Evolutionary conservation across 1,140 invertebrate genomes (phyloP).

Genomic region (Macrosteles quadrilineatus): DNA sequence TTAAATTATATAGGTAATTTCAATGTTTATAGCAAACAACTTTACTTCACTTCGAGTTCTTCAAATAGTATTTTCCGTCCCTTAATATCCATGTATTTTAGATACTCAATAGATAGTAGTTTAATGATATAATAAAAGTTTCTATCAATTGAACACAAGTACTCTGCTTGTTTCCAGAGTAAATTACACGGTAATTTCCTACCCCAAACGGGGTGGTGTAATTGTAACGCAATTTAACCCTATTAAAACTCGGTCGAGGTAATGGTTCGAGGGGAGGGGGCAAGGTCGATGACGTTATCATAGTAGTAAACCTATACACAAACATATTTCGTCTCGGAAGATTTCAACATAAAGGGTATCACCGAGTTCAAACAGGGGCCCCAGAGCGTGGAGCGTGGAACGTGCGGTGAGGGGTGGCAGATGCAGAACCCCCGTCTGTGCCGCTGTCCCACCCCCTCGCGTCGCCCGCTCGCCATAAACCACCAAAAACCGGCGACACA

Average conservation of each 20-base stretch:
- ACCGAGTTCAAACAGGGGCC: not conserved
- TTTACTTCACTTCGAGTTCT: too few relatives aligned
- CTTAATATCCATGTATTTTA: too few relatives aligned
- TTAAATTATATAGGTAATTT: too few relatives aligned
- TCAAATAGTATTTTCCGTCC: too few relatives aligned
- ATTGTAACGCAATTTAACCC: not conserved
- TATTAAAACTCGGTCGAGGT: not conserved
- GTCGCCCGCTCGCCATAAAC: not conserved
- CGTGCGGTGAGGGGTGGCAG: not conserved
- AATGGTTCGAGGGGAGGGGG: not conserved
- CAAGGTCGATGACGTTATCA: not conserved
- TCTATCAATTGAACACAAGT: too few relatives aligned
- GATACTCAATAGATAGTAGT: too few relatives aligned
- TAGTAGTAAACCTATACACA: not conserved
- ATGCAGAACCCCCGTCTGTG: not conserved
- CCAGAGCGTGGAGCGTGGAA: not conserved
- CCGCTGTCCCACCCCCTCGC: not conserved
- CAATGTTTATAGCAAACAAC: too few relatives aligned
- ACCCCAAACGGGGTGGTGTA: too few relatives aligned
- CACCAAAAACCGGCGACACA: slow-evolving; percentile 5
- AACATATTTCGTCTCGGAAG: slow-evolving; percentile 14
- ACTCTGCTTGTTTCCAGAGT: too few relatives aligned
- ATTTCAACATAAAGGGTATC: slow-evolving; percentile 7
- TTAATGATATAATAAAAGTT: too few relatives aligned
- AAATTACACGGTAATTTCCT: too few relatives aligned